These are phyloP conservation scores for Brachypterus glaber DNA, from an alignment of 2,888 invertebrate genomes.

Conservation along the genomic window DNA sequence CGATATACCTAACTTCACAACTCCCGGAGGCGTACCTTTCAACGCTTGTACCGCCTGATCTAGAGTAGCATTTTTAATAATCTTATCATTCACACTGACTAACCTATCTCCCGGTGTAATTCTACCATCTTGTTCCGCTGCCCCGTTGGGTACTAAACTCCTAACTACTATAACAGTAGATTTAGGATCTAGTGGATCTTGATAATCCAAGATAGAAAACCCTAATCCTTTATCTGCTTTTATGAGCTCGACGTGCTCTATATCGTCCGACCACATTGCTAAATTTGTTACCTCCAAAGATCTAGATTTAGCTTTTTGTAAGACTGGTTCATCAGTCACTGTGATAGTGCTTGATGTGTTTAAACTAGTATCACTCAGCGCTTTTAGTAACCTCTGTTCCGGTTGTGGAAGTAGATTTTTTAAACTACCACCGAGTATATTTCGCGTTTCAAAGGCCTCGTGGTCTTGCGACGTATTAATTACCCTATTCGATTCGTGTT, in stretches of 20 bases:
- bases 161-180: constrained; percentile 96
- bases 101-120: constrained; percentile 87
- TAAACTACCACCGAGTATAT: constrained; percentile 76
- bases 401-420: constrained; percentile 59
- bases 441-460: constrained; percentile 66
- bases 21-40: constrained; percentile 86
- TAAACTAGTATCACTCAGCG: constrained; percentile 90
- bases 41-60: constrained; percentile 94
- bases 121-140: constrained; percentile 90
- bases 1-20: constrained; percentile 85
- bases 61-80: constrained; percentile 82
- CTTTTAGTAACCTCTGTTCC: constrained; percentile 62
- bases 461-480: constrained; percentile 71
- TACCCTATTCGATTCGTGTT: constrained; percentile 50
- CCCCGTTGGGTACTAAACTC: constrained; percentile 94
- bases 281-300: constrained; percentile 92
- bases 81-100: constrained; percentile 82
- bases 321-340: constrained; percentile 54
- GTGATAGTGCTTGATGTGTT: constrained; percentile 80
- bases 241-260: constrained; percentile 80
- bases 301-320: constrained; percentile 68
- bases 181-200: constrained; percentile 91
- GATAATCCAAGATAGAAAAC: constrained; percentile 95
- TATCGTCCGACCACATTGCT: constrained; percentile 94
- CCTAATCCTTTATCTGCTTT: constrained; percentile 96